Base-by-base conservation (phyloP, 2,888 invertebrate species). In the Coleophora flavipennella region DNA sequence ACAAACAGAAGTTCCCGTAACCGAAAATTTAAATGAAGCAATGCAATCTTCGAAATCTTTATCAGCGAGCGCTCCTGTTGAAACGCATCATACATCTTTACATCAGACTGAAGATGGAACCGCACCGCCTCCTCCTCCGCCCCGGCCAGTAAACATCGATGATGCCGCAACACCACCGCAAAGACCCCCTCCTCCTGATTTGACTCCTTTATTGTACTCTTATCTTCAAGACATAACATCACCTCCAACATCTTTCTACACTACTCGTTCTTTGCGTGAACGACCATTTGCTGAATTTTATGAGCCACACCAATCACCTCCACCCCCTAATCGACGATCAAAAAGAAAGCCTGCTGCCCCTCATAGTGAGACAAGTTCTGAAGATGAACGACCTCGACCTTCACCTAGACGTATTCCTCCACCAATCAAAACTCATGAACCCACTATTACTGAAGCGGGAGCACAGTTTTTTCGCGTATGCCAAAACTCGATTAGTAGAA, bases 391-490 rank as follows among this genome's bases (percentile, higher is more conserved):
- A 31, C 73, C 81, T n/a, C 72, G 80, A 11, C 75, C 77, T 0
- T 74, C 78, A 0, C 64, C 78, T 4, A 56, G 85, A 43, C 67
- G 81, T 49, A 52, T 78, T 63, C 58, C 80, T 11, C 57, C 75
- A 1, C 68, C 74, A 4, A 57, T 64, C 13, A 78, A 81, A 53
- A 56, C 77, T 1, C 86, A 87, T 9, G 91, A 92, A 53, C 90
- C 89, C 1, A 86, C 90, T 2, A 87, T 94, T 45, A 76, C 86
- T 0, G 91, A 92, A 56, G 87, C 92, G 20, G 89, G 91, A 9
- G 87, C 88, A 0, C 92, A 92, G 59, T 87, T 94, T 48, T 61
- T 90, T 6, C 81, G 90, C 25, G 92, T 92, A 6, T 91, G 93
- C 55, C 89, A 90, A 35, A 77, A 86, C 36, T 89, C 90, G 13